Percentiles rank a stretch among this genome's conserved stretches.
Conservation (phyloP, 1,140 invertebrate species). For the Fopius arisanus region DNA sequence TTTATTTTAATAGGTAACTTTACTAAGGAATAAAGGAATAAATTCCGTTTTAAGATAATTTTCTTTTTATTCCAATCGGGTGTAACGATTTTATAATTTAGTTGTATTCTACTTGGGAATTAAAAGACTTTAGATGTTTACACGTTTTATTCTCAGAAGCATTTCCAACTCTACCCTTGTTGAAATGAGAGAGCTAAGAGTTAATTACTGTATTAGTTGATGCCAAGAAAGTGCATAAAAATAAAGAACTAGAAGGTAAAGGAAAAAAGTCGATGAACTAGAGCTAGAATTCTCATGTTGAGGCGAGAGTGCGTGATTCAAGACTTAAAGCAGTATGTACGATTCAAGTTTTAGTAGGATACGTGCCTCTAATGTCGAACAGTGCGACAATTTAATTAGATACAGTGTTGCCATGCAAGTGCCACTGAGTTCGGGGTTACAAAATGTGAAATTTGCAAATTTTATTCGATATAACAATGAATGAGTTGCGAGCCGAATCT, state of each 20-base stretch:
- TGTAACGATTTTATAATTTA: background rate
- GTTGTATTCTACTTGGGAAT: background rate
- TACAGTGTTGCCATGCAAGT: conserved; percentile 31
- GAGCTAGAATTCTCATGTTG: background rate
- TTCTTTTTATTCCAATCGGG: background rate
- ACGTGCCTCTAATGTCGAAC: conserved; percentile 39
- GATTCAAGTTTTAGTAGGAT: background rate
- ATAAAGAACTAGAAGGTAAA: background rate
- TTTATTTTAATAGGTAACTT: too few relatives aligned
- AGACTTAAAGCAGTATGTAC: background rate
- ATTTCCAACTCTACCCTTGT: background rate
- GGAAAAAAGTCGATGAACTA: conserved; percentile 26
- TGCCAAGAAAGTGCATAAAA: background rate
- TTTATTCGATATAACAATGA: background rate
- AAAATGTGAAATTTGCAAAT: conserved; percentile 30
- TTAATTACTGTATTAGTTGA: conserved; percentile 30
- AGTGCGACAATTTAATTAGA: conserved; percentile 41
- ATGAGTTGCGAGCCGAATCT: too few relatives aligned
- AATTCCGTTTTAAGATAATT: too few relatives aligned
- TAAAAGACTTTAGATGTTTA: background rate
- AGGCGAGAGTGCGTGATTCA: background rate
- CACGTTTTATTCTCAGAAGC: background rate
- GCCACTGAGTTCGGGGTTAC: conserved; percentile 34
- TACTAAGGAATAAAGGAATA: too few relatives aligned
- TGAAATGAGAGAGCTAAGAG: background rate